phyloP scores from a whole-genome alignment of 2,113 vertebrate genomes.

The Meriones unguiculatus region DNA sequence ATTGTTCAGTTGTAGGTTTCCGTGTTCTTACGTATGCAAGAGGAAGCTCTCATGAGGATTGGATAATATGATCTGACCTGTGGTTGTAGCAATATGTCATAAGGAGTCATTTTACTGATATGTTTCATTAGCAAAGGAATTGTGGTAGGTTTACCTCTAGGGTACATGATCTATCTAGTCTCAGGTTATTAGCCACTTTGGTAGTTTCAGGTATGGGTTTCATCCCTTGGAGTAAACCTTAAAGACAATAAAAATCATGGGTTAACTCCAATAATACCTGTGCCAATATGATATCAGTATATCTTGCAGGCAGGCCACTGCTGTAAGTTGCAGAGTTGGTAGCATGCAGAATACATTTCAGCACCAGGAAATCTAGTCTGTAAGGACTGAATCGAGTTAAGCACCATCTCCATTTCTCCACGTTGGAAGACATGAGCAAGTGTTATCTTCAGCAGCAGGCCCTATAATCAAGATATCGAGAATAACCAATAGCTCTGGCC shows the following conservation, averaged over 20 bases:
- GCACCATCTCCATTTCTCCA: background rate
- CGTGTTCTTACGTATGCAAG: background rate
- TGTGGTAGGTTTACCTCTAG: background rate
- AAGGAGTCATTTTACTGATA: background rate
- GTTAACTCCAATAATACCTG: background rate
- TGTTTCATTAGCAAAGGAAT: background rate
- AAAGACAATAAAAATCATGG: background rate
- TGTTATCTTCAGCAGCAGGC: background rate
- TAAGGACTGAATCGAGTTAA: background rate
- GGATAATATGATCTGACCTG: background rate
- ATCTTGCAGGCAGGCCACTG: background rate
- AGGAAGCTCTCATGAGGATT: background rate
- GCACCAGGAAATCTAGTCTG: background rate
- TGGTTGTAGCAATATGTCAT: background rate
- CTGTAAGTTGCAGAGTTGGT: background rate
- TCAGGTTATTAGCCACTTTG: background rate
- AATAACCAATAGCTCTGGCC: background rate
- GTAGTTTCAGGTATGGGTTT: background rate
- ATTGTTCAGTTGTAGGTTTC: background rate
- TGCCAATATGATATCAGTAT: background rate
- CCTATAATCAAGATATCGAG: background rate
- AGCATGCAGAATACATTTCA: background rate
- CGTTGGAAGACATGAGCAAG: background rate
- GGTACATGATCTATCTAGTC: background rate
- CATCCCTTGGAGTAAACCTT: background rate